Percentiles rank a stretch among this genome's conserved stretches.
phyloP scores from a whole-genome alignment of 2,113 vertebrate species.

The Poecile atricapillus region DNA sequence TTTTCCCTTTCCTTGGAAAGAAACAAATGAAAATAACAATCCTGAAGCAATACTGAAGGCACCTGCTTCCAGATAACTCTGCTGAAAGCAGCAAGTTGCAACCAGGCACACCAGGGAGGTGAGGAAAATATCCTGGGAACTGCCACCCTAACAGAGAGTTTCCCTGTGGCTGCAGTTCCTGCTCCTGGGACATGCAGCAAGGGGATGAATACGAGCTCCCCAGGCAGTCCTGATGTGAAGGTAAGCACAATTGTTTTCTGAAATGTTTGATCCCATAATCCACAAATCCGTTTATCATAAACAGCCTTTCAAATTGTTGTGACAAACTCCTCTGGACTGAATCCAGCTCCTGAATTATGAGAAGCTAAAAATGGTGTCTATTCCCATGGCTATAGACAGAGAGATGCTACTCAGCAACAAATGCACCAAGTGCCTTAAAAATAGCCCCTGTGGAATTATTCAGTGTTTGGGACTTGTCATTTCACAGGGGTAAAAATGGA shows the following conservation, averaged over 20 bases:
- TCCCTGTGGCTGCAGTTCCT: neutral
- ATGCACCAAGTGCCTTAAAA: conserved; percentile 29
- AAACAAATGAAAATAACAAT: neutral
- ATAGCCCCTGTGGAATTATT: conserved; percentile 53
- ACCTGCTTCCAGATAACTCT: neutral
- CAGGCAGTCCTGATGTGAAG: neutral
- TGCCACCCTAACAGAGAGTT: neutral
- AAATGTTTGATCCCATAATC: neutral
- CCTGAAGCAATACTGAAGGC: neutral
- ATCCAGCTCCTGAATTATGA: neutral
- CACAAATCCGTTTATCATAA: neutral
- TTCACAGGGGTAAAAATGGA: conserved; percentile 34
- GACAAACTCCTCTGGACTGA: conserved; percentile 1
- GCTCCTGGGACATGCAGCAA: neutral
- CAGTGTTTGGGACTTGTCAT: conserved; percentile 44
- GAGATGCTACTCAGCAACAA: conserved; percentile 50
- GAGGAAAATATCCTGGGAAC: neutral
- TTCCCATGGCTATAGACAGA: conserved; percentile 35
- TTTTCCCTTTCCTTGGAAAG: neutral
- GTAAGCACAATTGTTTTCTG: neutral
- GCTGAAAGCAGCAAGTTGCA: neutral
- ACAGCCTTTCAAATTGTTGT: neutral
- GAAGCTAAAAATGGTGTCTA: conserved; percentile 32
- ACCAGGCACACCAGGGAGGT: neutral
- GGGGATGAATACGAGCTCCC: neutral